phyloP scores from a whole-genome alignment of 2,113 vertebrate species.

The Myocastor coypus region DNA sequence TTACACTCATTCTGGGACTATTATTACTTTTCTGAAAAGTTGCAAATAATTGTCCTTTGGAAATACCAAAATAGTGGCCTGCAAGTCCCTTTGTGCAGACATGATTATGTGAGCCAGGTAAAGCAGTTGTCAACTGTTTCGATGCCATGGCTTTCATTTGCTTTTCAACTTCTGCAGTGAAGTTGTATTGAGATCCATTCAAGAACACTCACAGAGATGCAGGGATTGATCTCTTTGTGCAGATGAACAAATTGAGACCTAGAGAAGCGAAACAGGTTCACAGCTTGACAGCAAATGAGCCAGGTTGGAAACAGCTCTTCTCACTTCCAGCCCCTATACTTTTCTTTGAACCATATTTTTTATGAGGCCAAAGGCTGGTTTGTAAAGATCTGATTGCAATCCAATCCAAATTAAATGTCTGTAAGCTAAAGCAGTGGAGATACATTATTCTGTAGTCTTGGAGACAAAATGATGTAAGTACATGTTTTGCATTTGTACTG shows the following conservation, averaged over 20 bases:
- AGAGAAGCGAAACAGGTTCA: background rate
- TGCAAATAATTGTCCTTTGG: background rate
- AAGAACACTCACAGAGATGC: background rate
- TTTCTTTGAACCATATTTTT: slow-evolving; percentile 5
- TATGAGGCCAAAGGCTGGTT: background rate
- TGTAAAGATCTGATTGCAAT: slow-evolving; percentile 46
- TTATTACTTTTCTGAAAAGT: background rate
- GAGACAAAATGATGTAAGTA: background rate
- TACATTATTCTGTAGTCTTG: background rate
- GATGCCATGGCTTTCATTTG: background rate
- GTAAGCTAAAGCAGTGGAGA: background rate
- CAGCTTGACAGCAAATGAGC: background rate
- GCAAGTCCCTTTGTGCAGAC: background rate
- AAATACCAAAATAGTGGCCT: background rate
- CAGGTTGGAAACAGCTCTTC: background rate
- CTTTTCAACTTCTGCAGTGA: background rate
- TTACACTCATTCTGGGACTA: slow-evolving; percentile 33
- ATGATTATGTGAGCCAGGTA: background rate
- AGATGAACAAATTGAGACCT: background rate
- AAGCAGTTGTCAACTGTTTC: background rate
- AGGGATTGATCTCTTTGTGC: background rate
- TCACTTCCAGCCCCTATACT: slow-evolving; percentile 4
- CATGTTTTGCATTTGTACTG: background rate
- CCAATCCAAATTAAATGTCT: slow-evolving; percentile 39
- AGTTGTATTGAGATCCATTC: background rate